A percentile compares a stretch with the other conserved stretches of the same genome.
Evolutionary conservation across 2,113 vertebrate genomes (phyloP).

Genomic region (Oreochromis niloticus): DNA sequence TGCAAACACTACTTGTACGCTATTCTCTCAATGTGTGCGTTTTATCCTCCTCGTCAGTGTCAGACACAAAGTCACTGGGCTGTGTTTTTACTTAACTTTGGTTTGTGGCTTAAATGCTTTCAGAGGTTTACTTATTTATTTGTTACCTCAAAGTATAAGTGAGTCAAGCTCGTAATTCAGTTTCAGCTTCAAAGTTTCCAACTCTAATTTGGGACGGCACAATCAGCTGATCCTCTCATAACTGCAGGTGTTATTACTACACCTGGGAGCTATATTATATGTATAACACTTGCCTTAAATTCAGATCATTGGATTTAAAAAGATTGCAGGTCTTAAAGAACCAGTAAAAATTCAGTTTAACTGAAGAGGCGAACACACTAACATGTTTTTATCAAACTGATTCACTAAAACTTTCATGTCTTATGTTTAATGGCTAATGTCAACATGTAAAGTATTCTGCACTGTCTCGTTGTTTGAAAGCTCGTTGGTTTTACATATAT

Average conservation of each 20-base stretch:
- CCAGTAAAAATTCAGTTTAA: neutral
- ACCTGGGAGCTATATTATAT: neutral
- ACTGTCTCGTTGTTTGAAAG: neutral
- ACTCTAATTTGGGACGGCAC: accelerated
- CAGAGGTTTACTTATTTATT: neutral
- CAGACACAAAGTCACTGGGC: neutral
- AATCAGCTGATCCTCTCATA: neutral
- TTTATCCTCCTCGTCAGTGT: accelerated
- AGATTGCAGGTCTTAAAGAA: neutral
- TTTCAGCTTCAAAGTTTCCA: neutral
- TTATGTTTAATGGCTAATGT: neutral
- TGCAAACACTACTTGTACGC: accelerated
- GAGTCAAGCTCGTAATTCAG: neutral
- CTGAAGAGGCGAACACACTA: neutral
- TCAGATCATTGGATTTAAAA: neutral
- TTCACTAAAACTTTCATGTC: neutral
- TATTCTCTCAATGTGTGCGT: accelerated
- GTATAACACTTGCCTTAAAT: neutral
- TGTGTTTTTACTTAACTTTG: neutral
- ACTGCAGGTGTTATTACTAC: neutral
- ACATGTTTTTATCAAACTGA: neutral
- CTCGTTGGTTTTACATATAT: too few species aligned
- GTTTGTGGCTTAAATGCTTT: neutral
- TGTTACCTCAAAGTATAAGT: neutral
- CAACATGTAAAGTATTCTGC: neutral